Evolutionary conservation across 2,888 invertebrate species (phyloP).

Genomic region (Drosophila longiperda): DNA sequence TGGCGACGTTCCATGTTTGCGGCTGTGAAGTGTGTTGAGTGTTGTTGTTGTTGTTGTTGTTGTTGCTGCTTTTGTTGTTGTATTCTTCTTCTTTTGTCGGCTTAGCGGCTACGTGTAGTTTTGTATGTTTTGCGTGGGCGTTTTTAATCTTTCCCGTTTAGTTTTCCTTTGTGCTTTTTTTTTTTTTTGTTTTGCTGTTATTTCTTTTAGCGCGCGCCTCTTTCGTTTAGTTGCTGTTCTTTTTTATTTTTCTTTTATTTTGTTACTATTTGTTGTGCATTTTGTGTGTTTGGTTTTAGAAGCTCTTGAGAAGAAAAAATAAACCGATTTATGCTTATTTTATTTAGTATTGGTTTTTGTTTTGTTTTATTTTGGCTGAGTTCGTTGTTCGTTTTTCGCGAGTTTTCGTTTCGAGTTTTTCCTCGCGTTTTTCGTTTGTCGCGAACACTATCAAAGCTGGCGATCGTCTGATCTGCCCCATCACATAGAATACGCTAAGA

Average conservation of each 20-base stretch:
- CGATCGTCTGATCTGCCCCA: conserved; percentile 75
- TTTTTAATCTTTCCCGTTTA: conserved; percentile 73
- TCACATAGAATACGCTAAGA: conserved; percentile 39
- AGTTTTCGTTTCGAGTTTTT: conserved; percentile 31
- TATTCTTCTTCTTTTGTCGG: conserved; percentile 48
- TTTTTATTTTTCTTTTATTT: conserved; percentile 27
- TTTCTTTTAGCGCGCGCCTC: conserved; percentile 37
- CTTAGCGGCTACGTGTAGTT: conserved; percentile 66
- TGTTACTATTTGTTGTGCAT: conserved; percentile 27
- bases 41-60: conserved; percentile 31
- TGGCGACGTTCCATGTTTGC: conserved; percentile 78
- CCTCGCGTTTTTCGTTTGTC: conserved; percentile 45
- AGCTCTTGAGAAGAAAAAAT: conserved; percentile 24
- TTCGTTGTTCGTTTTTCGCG: conserved; percentile 34
- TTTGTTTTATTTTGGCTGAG: conserved; percentile 19
- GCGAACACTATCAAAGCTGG: conserved; percentile 78
- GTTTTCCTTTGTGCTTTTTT: conserved; percentile 55
- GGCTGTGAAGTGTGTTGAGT: conserved; percentile 33
- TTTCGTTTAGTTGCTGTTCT: conserved; percentile 37
- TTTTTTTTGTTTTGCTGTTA: conserved; percentile 29
- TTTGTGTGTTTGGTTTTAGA: conserved; percentile 26
- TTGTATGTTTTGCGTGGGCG: conserved; percentile 69
- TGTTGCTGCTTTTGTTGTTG: conserved; percentile 27
- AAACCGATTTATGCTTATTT: conserved; percentile 19
- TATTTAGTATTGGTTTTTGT: conserved; percentile 15